Conservation (phyloP, 2,888 invertebrate species). For the Noctuana brunneofusca region DNA sequence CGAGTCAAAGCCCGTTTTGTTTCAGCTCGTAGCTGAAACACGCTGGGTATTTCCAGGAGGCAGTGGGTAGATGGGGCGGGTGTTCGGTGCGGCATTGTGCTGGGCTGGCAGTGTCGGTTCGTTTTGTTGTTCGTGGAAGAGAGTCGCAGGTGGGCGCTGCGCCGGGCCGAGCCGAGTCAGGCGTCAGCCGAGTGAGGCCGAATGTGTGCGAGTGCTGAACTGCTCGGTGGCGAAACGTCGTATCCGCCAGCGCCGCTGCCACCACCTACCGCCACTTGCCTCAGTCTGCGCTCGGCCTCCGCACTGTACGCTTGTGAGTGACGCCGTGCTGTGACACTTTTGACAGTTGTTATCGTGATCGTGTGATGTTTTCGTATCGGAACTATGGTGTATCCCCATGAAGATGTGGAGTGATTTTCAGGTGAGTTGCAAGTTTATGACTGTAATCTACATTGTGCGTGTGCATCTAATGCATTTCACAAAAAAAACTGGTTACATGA, state of each 20-base stretch:
- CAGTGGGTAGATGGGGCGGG: slow-evolving; percentile 41
- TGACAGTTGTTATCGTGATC: slow-evolving; percentile 82
- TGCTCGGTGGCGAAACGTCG: slow-evolving; percentile 34
- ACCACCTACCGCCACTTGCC: slow-evolving; percentile 45
- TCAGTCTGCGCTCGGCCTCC: slow-evolving; percentile 79
- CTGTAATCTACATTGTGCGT: slow-evolving; percentile 6
- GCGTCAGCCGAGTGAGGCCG: slow-evolving; percentile 49
- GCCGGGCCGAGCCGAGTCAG: slow-evolving; percentile 35
- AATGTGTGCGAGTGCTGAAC: slow-evolving; percentile 37
- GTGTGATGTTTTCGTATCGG: slow-evolving; percentile 81
- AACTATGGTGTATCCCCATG: slow-evolving; percentile 83
- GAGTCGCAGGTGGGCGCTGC: slow-evolving; percentile 77
- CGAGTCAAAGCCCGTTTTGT: slow-evolving; percentile 22
- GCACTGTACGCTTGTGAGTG: slow-evolving; percentile 64
- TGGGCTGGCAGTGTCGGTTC: slow-evolving; percentile 47
- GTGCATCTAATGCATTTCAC: slow-evolving; percentile 5
- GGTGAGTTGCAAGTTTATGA: slow-evolving; percentile 55
- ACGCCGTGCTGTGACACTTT: slow-evolving; percentile 73
- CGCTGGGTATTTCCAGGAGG: slow-evolving; percentile 53
- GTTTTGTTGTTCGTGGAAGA: slow-evolving; percentile 62
- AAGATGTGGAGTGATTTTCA: slow-evolving; percentile 83
- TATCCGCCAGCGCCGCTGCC: slow-evolving; percentile 50
- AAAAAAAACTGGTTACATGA: neutral
- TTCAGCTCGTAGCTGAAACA: slow-evolving; percentile 31
- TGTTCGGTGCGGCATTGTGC: slow-evolving; percentile 55